Base-by-base conservation (phyloP, 2,888 invertebrate genomes). In the Hemaris fuciformis region DNA sequence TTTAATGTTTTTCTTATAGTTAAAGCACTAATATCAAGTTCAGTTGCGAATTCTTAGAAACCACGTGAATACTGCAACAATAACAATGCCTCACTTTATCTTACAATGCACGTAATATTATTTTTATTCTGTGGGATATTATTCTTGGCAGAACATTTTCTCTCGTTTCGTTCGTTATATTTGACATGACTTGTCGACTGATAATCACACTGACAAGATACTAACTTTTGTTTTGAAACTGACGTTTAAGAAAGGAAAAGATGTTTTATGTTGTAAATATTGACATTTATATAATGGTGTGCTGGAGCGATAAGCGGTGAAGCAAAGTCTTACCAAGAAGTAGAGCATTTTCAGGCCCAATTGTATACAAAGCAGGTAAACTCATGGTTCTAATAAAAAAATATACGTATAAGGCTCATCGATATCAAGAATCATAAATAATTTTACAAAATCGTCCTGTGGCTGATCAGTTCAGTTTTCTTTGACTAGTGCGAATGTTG, bases 131-230 rank as follows among this genome's bases (percentile, higher is more conserved):
- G 56, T 59, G 45, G 43, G 31, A 31, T 53, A 27, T 25, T 58
- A 10, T 15, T 25, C 15, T 48, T 48, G 25, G 25, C 25, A 43
- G 20, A 43, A 18, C 48, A 10, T 53, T 31, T 18, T 6, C 27
- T 57, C 60, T 59, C 62, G 58, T 57, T 65, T 66, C 62, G 64
- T 65, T 64, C 63, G 60, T 53, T 53, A 53, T 31, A 18, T 38
- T 53, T 53, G 59, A 63, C 62, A 60, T 53, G 57, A 31, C n/a
- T n/a, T n/a, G n/a, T n/a, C n/a, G n/a, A n/a, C 25, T 46, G 18
- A 48, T 38, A 53, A 46, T 61, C 15, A 59, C 38, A 23, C 18
- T 34, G 43, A 43, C 18, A 43, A 43, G 2, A 18, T 15, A 20
- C 15, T 18, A 8, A 43, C 3, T 20, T 43, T 20, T 18, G 18